Evolutionary conservation across 2,797 vertebrate genomes (phyloP).

Genomic region (Manis crassicaudata): DNA sequence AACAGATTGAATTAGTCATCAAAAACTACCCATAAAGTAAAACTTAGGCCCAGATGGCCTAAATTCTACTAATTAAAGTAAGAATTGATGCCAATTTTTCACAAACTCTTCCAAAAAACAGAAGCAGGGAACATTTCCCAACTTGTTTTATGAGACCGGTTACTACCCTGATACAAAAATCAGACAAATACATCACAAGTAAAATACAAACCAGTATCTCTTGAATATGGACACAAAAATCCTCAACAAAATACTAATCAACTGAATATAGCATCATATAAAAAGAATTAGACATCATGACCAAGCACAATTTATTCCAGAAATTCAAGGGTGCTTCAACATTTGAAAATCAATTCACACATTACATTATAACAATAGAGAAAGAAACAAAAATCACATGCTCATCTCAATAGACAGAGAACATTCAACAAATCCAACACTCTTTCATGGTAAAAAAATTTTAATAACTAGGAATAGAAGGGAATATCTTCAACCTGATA

Average conservation of each 20-base stretch:
- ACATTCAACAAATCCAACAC: neutral
- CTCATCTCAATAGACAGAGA: neutral
- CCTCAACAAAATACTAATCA: conserved; percentile 13
- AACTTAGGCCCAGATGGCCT: neutral
- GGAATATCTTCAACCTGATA: neutral
- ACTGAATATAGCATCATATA: neutral
- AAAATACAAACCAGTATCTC: neutral
- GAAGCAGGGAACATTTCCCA: neutral
- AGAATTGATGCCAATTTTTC: neutral
- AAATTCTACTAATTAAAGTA: neutral
- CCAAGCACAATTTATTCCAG: neutral
- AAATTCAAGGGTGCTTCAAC: neutral
- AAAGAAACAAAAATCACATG: conserved; percentile 1
- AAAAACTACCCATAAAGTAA: neutral
- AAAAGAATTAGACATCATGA: neutral
- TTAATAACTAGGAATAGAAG: neutral
- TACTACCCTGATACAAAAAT: neutral
- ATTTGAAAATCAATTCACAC: neutral
- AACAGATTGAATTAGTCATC: neutral
- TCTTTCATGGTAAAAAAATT: neutral
- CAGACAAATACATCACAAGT: neutral
- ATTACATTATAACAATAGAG: neutral
- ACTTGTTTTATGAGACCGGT: neutral
- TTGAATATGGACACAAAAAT: neutral
- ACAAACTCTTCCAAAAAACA: neutral